Percentiles rank a stretch among this genome's conserved stretches.
These are phyloP conservation scores for Pocillopora damicornis DNA, from an alignment of 64 coral and sea anemone genomes.

Conservation along the genomic window DNA sequence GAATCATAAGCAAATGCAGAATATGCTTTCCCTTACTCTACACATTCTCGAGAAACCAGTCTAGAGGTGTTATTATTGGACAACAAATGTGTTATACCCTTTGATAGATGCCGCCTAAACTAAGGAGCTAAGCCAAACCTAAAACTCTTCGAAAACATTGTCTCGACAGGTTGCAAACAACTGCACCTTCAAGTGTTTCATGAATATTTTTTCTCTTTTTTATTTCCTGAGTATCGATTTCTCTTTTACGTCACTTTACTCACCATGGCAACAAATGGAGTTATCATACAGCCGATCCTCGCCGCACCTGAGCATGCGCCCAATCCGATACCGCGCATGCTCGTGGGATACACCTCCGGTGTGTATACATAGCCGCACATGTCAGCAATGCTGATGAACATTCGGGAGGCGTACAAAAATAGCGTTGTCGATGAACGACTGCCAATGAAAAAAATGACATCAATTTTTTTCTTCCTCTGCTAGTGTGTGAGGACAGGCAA, in stretches of 20 bases:
- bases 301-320: conserved; percentile 82
- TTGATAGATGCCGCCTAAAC: too few species aligned
- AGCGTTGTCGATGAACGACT: conserved; percentile 45
- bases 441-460: not conserved
- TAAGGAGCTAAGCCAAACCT: too few species aligned
- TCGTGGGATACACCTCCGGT: conserved; percentile 95
- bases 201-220: too few species aligned
- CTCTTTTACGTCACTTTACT: not conserved
- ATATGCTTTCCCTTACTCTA: too few species aligned
- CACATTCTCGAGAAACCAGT: too few species aligned
- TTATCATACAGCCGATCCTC: conserved; percentile 94
- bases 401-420: conserved; percentile 73
- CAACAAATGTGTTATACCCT: too few species aligned
- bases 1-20: too few species aligned
- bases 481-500: too few species aligned
- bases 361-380: conserved; percentile 89
- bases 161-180: too few species aligned
- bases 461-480: not conserved
- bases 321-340: conserved; percentile 86
- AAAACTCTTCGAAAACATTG: too few species aligned
- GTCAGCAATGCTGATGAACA: conserved; percentile 92
- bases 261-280: conserved; percentile 97
- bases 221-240: not conserved
- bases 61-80: too few species aligned
- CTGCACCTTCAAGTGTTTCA: too few species aligned